phyloP scores from a whole-genome alignment of 2,797 vertebrate species.

The Sebastes trivittatus region DNA sequence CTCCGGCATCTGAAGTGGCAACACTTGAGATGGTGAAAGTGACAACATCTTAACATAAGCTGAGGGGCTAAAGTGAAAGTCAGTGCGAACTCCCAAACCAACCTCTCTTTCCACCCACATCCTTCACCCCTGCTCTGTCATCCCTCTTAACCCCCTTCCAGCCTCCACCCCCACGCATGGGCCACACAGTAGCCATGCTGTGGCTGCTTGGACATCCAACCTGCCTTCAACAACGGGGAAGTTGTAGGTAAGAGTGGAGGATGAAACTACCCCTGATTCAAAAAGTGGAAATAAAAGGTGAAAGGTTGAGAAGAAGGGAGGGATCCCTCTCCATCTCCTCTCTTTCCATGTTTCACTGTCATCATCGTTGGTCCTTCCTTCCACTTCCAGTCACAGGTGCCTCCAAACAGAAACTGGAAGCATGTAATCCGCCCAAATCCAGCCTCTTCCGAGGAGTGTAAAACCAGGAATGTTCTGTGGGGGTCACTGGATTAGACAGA shows the following conservation, averaged over 20 bases:
- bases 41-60: slow-evolving; percentile 86
- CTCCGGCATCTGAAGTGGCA: slow-evolving; percentile 84
- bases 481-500: slow-evolving; percentile 83
- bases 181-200: slow-evolving; percentile 26
- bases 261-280: not conserved
- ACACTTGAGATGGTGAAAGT: slow-evolving; percentile 86
- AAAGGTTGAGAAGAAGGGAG: slow-evolving; percentile 7
- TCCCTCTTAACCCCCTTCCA: slow-evolving; percentile 29
- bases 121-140: slow-evolving; percentile 48
- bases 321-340: slow-evolving; percentile 27
- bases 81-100: slow-evolving; percentile 63
- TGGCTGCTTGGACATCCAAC: slow-evolving; percentile 24
- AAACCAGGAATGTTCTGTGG: slow-evolving; percentile 81
- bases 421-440: slow-evolving; percentile 86
- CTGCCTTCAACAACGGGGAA: slow-evolving; percentile 29
- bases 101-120: slow-evolving; percentile 67
- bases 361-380: slow-evolving; percentile 54
- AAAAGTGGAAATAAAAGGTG: slow-evolving; percentile 7
- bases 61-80: slow-evolving; percentile 77
- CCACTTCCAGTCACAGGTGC: slow-evolving; percentile 79
- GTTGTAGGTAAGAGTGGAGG: slow-evolving; percentile 28
- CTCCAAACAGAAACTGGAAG: slow-evolving; percentile 82
- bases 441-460: slow-evolving; percentile 84
- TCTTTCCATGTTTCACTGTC: slow-evolving; percentile 56
- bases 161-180: not conserved